These are phyloP conservation scores for Temnothorax longispinosus DNA, from an alignment of 1,140 invertebrate species.

Conservation along the genomic window DNA sequence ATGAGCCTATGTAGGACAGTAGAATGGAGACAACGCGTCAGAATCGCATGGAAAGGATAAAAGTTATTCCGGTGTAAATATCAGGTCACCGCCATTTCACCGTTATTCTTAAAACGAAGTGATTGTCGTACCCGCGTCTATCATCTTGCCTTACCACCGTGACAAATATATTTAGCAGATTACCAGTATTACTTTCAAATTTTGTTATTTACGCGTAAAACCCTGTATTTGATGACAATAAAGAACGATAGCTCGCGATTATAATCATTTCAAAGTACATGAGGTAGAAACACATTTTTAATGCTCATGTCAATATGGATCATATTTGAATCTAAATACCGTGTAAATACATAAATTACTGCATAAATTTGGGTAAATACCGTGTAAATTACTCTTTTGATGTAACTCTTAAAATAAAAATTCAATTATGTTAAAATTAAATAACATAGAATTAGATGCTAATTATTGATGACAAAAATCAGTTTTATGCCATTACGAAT, in stretches of 20 bases:
- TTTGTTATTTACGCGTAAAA: constrained; percentile 29
- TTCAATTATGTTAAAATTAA: neutral
- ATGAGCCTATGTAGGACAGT: constrained; percentile 68
- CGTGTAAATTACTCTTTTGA: neutral
- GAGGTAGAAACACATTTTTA: neutral
- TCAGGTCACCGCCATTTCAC: constrained; percentile 70
- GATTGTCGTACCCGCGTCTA: constrained; percentile 57
- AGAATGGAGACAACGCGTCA: constrained; percentile 64
- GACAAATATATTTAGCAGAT: constrained; percentile 39
- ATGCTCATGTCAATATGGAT: neutral
- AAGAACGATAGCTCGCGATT: neutral
- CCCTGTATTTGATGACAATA: neutral
- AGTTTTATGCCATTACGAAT: neutral
- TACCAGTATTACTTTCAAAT: constrained; percentile 41
- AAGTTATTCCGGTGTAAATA: constrained; percentile 73
- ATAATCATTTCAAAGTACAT: neutral
- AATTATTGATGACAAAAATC: neutral
- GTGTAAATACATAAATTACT: neutral
- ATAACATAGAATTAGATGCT: neutral
- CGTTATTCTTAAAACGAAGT: constrained; percentile 64
- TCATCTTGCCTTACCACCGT: constrained; percentile 11
- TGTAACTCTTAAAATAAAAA: neutral
- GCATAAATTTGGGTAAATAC: neutral
- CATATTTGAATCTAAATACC: constrained; percentile 30
- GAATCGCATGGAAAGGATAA: constrained; percentile 73